These are phyloP conservation scores for Picus viridis DNA, from an alignment of 2,797 vertebrate genomes.

Conservation along the genomic window DNA sequence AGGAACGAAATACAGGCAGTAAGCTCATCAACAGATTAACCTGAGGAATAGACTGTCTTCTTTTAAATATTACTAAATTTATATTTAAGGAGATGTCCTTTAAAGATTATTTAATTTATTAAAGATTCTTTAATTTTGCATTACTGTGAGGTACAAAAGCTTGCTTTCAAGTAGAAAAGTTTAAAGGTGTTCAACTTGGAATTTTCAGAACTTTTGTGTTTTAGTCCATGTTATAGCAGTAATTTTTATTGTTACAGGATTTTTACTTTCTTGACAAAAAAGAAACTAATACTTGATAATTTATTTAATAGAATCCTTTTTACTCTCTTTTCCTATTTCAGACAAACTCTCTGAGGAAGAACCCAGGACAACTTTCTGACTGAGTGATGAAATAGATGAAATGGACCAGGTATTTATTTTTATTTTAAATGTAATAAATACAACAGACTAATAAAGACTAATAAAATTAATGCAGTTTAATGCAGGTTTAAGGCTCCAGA, in stretches of 20 bases:
- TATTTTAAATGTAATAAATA: not conserved
- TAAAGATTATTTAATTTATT: not conserved
- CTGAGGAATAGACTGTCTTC: not conserved
- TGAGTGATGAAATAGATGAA: not conserved
- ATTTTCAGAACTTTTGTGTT: not conserved
- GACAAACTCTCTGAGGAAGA: not conserved
- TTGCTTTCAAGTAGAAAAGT: not conserved
- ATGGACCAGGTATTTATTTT: slow-evolving; percentile 17
- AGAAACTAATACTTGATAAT: not conserved
- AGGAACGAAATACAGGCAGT: not conserved
- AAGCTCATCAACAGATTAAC: not conserved
- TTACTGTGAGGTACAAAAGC: not conserved
- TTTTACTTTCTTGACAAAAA: not conserved
- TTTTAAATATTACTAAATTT: not conserved
- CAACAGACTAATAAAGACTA: not conserved
- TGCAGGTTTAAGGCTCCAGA: not conserved
- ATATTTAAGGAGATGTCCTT: not conserved
- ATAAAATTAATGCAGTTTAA: not conserved
- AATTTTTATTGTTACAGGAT: not conserved
- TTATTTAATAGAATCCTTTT: not conserved
- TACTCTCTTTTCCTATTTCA: not conserved
- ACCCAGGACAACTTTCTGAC: not conserved
- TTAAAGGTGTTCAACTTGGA: not conserved
- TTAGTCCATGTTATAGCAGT: not conserved
- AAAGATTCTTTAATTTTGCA: not conserved